Base-by-base conservation (phyloP, 2,888 invertebrate genomes). In the Rhagonycha fulva region DNA sequence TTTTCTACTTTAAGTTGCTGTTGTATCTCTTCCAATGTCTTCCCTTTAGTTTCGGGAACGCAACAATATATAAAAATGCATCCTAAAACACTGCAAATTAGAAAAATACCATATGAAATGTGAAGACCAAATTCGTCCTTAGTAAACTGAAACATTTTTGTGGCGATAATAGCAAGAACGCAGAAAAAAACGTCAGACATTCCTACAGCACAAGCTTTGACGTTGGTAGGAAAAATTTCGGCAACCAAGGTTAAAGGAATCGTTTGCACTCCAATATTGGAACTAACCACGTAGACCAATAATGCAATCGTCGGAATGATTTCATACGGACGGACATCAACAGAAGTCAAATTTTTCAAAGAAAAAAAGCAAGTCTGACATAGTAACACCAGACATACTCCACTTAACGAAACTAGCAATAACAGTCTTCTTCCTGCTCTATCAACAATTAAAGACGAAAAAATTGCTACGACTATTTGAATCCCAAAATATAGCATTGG, bases 381-480 rank as follows among this genome's bases (percentile, higher is more conserved):
- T 4, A 85, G 78, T 9, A 88, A 83, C 0, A 87, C 82, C 3
- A 88, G 23, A 0, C 87, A 82, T 19, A 88, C 86, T 0, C 88
- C 82, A 2, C 87, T 75, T n/a, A 78, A 78, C 3, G 92, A 93
- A 47, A 91, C 84, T 14, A 92, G 82, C 7, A 93, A 86, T 11
- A 93, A 88, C 5, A 91, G 90, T 76, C 91, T 90, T 74, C 93
- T 88, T 23, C 93, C 93, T 19, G 91, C 89, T 62, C 90, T 89
- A 83, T 94, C 93, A 28, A 91, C 90, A 2, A 91, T 86, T 60
- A 90, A 83, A 4, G 91, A 89, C 1, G 91, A 90, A 9, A 91
- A 85, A 62, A 89, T 86, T 77, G 91, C 90, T 5, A 91, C 89
- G 1, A 90, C 87, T 0, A 91, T 88, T 86, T 91, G 91, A 61